A percentile compares a stretch with the other conserved stretches of the same genome.
These are phyloP conservation scores for Anadara kagoshimensis DNA, from an alignment of 1,140 invertebrate species.

Conservation along the genomic window DNA sequence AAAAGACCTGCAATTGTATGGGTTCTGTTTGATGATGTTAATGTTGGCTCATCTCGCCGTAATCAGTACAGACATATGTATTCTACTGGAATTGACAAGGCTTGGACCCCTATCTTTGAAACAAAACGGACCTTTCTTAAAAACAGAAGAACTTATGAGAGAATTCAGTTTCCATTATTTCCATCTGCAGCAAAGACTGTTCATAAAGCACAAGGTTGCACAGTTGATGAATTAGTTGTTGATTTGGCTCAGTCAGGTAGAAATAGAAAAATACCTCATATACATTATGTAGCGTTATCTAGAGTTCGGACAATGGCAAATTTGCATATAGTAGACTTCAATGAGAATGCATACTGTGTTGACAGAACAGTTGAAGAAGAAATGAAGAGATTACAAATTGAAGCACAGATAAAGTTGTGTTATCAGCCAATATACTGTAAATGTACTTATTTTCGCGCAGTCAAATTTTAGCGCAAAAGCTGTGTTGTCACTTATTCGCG, in stretches of 20 bases:
- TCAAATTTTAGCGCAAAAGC: too few species aligned
- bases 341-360: constrained; percentile 6
- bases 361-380: constrained; percentile 20
- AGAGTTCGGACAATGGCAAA: constrained; percentile 15
- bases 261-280: constrained; percentile 25
- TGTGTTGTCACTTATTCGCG: too few species aligned
- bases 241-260: not conserved
- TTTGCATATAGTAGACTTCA: constrained; percentile 25
- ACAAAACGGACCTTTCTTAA: constrained; percentile 23
- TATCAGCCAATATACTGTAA: constrained; percentile 7
- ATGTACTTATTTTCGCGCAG: too few species aligned
- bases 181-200: constrained; percentile 31
- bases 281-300: constrained; percentile 33
- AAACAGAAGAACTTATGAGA: constrained; percentile 25
- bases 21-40: constrained; percentile 30
- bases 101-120: constrained; percentile 35
- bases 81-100: not conserved
- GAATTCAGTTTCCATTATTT: constrained; percentile 29
- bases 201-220: constrained; percentile 31
- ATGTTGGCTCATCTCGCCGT: constrained; percentile 18
- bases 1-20: constrained; percentile 31
- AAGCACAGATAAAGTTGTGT: constrained; percentile 2
- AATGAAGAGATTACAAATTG: constrained; percentile 16
- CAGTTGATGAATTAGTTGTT: constrained; percentile 31
- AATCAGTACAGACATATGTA: constrained; percentile 22